Percentiles rank a stretch among this genome's conserved stretches.
Conservation (phyloP, 2,113 vertebrate species). For the Muntiacus reevesi region DNA sequence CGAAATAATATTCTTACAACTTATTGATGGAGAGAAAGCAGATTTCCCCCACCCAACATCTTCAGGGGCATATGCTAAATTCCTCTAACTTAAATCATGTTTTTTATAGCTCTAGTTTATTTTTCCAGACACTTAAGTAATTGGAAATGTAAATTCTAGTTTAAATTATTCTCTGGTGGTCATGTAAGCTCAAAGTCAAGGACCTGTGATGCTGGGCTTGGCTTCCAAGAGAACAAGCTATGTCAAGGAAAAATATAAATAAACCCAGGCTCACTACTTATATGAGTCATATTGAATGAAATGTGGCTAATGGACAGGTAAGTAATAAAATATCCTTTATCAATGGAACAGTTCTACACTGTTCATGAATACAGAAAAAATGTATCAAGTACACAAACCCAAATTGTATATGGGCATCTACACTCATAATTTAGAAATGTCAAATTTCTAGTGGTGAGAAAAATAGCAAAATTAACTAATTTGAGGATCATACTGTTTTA, state of each 20-base stretch:
- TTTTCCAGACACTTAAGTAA: neutral
- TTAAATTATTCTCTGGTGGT: neutral
- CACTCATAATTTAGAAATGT: neutral
- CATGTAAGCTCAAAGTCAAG: neutral
- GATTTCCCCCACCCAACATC: accelerated
- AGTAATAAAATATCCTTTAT: neutral
- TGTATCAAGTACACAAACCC: neutral
- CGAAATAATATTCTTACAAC: neutral
- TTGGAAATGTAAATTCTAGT: neutral
- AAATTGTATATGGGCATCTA: neutral
- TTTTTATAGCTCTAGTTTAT: neutral
- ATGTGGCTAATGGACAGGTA: neutral
- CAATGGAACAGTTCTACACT: neutral
- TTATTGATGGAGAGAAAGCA: neutral
- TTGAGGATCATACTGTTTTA: neutral
- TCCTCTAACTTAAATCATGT: neutral
- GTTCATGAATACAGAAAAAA: neutral
- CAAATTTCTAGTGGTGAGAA: neutral
- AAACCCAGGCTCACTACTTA: neutral
- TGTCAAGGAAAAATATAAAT: neutral
- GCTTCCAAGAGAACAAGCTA: neutral
- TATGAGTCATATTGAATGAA: neutral
- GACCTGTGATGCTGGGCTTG: neutral
- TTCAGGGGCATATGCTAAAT: neutral
- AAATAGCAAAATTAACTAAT: neutral